phyloP scores from a whole-genome alignment of 92 coral and sea anemone genomes.

The Montipora capitata region DNA sequence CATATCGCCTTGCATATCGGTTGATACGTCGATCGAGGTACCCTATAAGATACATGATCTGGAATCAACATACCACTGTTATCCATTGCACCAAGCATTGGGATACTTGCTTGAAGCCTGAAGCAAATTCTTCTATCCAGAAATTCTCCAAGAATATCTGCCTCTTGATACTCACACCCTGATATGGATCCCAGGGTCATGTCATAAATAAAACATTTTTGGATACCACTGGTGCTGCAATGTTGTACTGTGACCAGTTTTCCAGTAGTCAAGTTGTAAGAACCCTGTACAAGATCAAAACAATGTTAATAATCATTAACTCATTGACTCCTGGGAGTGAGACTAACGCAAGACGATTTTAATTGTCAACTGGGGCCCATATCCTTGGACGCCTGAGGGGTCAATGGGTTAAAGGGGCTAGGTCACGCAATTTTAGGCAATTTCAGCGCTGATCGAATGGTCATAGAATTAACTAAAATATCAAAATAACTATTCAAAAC shows the following conservation, averaged over 20 bases:
- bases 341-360: too few relatives aligned
- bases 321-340: too few relatives aligned
- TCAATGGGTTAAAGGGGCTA: too few relatives aligned
- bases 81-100: conserved; percentile 2
- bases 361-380: too few relatives aligned
- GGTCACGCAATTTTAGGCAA: too few relatives aligned
- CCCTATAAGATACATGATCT: too few relatives aligned
- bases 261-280: neutral
- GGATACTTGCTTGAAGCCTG: conserved; percentile 77
- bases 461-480: too few relatives aligned
- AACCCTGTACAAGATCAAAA: conserved; percentile 15
- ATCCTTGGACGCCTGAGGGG: too few relatives aligned
- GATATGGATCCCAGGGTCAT: conserved; percentile 41
- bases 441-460: too few relatives aligned
- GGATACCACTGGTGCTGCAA: conserved; percentile 11
- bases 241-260: conserved; percentile 50
- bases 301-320: neutral
- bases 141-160: conserved; percentile 48
- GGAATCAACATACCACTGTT: conserved; percentile 7
- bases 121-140: conserved; percentile 64
- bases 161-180: conserved; percentile 37
- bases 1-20: too few relatives aligned
- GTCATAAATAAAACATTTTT: conserved; percentile 42
- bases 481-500: too few relatives aligned
- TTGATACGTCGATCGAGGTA: too few relatives aligned